Evolutionary conservation across 2,888 invertebrate genomes (phyloP).

Genomic region (Koerneria pararmatus): DNA sequence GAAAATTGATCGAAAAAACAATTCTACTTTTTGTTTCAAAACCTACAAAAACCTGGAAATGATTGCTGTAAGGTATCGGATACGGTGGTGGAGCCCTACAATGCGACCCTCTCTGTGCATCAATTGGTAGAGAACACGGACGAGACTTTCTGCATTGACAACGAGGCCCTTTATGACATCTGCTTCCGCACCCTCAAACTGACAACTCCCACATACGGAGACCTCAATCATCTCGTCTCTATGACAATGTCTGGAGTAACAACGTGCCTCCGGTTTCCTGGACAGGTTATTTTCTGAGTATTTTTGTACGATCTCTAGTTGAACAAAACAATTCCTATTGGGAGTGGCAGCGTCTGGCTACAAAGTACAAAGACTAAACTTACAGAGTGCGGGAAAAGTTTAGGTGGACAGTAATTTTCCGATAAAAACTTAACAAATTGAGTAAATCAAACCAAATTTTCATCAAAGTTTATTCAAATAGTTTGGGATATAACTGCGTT

Average conservation of each 20-base stretch:
- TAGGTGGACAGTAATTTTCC: no score
- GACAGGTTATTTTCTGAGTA: slow-evolving; percentile 68
- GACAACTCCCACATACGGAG: slow-evolving; percentile 76
- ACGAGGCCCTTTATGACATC: slow-evolving; percentile 66
- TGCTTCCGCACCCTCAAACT: slow-evolving; percentile 67
- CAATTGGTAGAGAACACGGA: slow-evolving; percentile 61
- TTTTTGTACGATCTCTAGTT: not conserved
- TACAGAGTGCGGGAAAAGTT: not conserved
- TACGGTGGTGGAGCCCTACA: slow-evolving; percentile 57
- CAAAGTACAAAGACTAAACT: not conserved
- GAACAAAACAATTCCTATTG: no score
- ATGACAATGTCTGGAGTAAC: slow-evolving; percentile 63
- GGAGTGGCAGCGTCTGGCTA: not conserved
- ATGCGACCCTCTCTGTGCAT: slow-evolving; percentile 65
- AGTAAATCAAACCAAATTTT: no score
- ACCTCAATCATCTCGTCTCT: slow-evolving; percentile 63
- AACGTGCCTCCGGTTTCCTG: slow-evolving; percentile 75
- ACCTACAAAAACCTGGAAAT: no score
- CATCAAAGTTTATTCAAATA: no score
- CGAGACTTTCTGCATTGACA: slow-evolving; percentile 64
- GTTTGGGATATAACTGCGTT: no score
- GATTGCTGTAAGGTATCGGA: slow-evolving; percentile 26
- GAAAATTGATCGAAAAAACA: no score
- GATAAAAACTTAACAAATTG: no score
- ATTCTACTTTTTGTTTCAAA: no score